Conservation (phyloP, 2,888 invertebrate genomes). For the Tipula helvola region DNA sequence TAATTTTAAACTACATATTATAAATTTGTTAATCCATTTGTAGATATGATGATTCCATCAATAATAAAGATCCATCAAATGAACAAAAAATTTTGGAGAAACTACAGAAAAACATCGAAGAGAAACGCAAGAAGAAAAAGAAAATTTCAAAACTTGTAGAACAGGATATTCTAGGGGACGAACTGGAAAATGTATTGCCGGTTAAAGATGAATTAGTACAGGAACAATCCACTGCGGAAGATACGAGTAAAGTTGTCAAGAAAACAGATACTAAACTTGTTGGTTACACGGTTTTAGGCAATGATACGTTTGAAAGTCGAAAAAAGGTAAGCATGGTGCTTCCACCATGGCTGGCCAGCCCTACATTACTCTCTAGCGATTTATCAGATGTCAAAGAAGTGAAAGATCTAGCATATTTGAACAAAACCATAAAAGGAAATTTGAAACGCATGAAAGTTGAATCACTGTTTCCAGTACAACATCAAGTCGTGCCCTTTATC, state of each 20-base stretch:
- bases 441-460: slow-evolving; percentile 57
- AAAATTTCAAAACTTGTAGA: slow-evolving; percentile 21
- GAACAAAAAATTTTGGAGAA: slow-evolving; percentile 45
- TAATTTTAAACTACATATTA: background rate
- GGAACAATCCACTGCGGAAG: slow-evolving; percentile 7
- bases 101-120: slow-evolving; percentile 46
- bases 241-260: slow-evolving; percentile 18
- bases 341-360: slow-evolving; percentile 78
- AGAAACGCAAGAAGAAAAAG: slow-evolving; percentile 28
- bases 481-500: slow-evolving; percentile 63
- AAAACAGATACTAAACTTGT: background rate
- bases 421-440: slow-evolving; percentile 39
- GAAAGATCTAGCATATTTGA: slow-evolving; percentile 39
- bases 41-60: slow-evolving; percentile 40
- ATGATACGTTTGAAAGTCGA: slow-evolving; percentile 44
- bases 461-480: slow-evolving; percentile 78
- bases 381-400: slow-evolving; percentile 41
- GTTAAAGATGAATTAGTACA: background rate
- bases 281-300: slow-evolving; percentile 56
- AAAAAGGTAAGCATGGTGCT: slow-evolving; percentile 57
- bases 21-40: slow-evolving; percentile 14
- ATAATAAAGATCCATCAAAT: slow-evolving; percentile 32
- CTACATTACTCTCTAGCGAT: slow-evolving; percentile 62
- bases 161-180: slow-evolving; percentile 24
- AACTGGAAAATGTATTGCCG: slow-evolving; percentile 13